These are phyloP conservation scores for Rotaria macrura DNA, from an alignment of 2,888 invertebrate species.

Conservation along the genomic window DNA sequence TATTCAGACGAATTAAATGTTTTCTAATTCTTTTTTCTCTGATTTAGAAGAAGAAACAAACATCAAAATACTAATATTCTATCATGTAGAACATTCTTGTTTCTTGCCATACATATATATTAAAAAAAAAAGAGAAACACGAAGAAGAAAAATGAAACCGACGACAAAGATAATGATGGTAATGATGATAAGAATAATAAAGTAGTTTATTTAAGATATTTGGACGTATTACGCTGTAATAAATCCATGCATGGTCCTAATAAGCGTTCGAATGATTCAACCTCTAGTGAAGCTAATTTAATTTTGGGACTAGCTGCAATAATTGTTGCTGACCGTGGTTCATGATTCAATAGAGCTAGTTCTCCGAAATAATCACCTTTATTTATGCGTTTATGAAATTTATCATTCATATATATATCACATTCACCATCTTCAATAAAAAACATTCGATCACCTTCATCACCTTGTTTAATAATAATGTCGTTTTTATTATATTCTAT, in stretches of 20 bases:
- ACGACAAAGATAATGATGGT: not conserved
- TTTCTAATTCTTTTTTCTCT: not conserved
- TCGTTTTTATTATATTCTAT: conserved; percentile 65
- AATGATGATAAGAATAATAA: not conserved
- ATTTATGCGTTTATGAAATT: conserved; percentile 56
- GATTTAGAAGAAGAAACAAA: not conserved
- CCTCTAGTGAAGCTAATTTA: conserved; percentile 88
- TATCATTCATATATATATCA: conserved; percentile 70
- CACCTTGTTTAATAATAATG: conserved; percentile 80
- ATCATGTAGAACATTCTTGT: not conserved
- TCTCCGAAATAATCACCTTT: conserved; percentile 84
- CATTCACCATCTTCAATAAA: conserved; percentile 85
- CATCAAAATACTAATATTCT: not conserved
- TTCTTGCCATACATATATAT: not conserved
- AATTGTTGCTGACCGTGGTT: conserved; percentile 74
- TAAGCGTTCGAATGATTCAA: conserved; percentile 89
- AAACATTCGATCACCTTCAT: conserved; percentile 92
- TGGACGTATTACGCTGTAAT: conserved; percentile 92
- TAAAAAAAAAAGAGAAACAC: not conserved
- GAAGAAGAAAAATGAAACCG: not conserved
- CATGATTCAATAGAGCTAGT: conserved; percentile 86
- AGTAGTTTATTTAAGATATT: conserved; percentile 56
- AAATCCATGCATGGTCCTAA: conserved; percentile 96
- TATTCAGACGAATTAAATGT: not conserved
- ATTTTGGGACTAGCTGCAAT: conserved; percentile 65